phyloP scores from a whole-genome alignment of 2,113 vertebrate species.

The Daubentonia madagascariensis region DNA sequence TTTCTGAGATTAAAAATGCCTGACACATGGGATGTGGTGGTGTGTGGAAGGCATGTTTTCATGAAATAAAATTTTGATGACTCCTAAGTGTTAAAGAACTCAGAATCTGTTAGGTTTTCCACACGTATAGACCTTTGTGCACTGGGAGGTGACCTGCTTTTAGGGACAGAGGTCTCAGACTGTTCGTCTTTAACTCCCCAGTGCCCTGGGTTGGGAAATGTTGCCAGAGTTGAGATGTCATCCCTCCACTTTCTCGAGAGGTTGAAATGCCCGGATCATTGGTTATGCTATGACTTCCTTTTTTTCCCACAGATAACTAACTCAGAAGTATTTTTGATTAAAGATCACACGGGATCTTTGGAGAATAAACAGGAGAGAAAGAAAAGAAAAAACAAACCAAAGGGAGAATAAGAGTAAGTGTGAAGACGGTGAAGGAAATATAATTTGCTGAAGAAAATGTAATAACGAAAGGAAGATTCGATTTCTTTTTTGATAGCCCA shows the following conservation, averaged over 20 bases:
- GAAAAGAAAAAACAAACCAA: background rate
- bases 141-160: background rate
- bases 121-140: background rate
- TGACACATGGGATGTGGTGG: background rate
- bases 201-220: background rate
- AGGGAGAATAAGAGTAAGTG: background rate
- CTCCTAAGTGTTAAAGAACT: background rate
- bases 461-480: background rate
- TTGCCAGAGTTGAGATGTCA: background rate
- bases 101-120: background rate
- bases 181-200: background rate
- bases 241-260: background rate
- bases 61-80: background rate
- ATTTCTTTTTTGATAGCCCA: background rate
- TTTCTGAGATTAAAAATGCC: conserved; percentile 52
- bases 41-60: background rate
- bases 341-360: background rate
- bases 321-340: background rate
- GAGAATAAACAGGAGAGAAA: background rate
- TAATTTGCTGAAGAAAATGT: background rate
- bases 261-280: background rate
- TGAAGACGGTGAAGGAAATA: background rate
- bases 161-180: background rate
- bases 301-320: background rate
- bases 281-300: background rate